Conservation (phyloP, 2,113 vertebrate genomes). For the Bagarius yarrelli region DNA sequence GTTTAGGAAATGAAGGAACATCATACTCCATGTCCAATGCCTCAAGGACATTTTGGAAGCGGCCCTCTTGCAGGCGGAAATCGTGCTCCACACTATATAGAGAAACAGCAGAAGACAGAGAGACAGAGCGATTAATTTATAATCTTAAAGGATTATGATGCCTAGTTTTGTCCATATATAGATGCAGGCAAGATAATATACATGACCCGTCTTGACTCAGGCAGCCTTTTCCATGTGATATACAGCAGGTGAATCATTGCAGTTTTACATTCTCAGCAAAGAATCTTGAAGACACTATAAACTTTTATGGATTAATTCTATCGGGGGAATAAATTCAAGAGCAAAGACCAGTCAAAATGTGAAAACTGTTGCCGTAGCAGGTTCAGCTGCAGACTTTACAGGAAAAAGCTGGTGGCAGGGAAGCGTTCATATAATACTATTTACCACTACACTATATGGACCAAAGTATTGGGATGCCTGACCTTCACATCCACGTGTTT, state of each 20-base stretch:
- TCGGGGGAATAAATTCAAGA: not conserved
- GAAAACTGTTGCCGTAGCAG: constrained; percentile 9
- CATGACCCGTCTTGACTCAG: not conserved
- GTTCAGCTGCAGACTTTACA: not conserved
- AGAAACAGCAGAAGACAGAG: constrained; percentile 10
- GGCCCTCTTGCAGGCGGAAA: constrained; percentile 92
- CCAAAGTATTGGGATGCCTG: no score
- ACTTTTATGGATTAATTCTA: constrained; percentile 1
- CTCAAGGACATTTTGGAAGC: constrained; percentile 82
- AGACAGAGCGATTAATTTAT: constrained; percentile 21
- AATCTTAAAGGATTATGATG: constrained; percentile 10
- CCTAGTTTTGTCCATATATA: not conserved
- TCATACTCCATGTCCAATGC: constrained; percentile 76
- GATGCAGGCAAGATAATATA: not conserved
- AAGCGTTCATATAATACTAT: not conserved
- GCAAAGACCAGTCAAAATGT: not conserved
- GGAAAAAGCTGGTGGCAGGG: not conserved
- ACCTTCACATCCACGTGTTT: no score
- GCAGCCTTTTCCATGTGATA: not conserved
- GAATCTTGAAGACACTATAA: constrained; percentile 17
- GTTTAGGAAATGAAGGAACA: constrained; percentile 61
- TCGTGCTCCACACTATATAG: constrained; percentile 87
- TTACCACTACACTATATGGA: no score
- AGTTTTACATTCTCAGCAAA: constrained; percentile 11
- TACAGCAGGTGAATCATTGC: not conserved